These are phyloP conservation scores for Cryptoprocta ferox DNA, from an alignment of 2,797 vertebrate genomes.

Conservation along the genomic window DNA sequence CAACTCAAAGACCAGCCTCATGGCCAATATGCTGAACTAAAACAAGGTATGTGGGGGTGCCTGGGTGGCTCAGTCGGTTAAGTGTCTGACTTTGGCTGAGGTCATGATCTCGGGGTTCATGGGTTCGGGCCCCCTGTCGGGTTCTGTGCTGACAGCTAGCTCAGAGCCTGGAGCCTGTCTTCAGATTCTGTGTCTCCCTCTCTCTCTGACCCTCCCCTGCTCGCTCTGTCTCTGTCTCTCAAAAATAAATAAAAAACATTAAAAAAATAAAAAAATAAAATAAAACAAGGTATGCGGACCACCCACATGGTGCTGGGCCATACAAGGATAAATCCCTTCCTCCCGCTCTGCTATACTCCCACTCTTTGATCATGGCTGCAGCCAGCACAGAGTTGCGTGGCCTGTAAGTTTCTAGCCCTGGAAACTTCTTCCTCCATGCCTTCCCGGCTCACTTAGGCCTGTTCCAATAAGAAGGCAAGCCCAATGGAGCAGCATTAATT, in stretches of 20 bases:
- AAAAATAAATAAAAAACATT: too few species aligned
- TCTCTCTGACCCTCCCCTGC: too few species aligned
- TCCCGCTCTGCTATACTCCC: background rate
- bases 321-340: background rate
- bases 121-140: too few species aligned
- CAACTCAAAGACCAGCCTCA: background rate
- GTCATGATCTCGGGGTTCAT: too few species aligned
- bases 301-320: accelerated
- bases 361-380: background rate
- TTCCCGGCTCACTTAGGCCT: background rate
- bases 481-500: background rate
- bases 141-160: too few species aligned
- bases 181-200: too few species aligned
- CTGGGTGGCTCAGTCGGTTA: too few species aligned
- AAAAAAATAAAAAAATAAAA: too few species aligned
- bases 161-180: too few species aligned
- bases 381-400: background rate
- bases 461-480: background rate
- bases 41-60: background rate
- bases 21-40: background rate
- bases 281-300: background rate
- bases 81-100: too few species aligned
- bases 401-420: background rate
- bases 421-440: background rate
- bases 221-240: too few species aligned